Evolutionary conservation across 2,888 invertebrate genomes (phyloP).

Genomic region (Conomelus anceps): DNA sequence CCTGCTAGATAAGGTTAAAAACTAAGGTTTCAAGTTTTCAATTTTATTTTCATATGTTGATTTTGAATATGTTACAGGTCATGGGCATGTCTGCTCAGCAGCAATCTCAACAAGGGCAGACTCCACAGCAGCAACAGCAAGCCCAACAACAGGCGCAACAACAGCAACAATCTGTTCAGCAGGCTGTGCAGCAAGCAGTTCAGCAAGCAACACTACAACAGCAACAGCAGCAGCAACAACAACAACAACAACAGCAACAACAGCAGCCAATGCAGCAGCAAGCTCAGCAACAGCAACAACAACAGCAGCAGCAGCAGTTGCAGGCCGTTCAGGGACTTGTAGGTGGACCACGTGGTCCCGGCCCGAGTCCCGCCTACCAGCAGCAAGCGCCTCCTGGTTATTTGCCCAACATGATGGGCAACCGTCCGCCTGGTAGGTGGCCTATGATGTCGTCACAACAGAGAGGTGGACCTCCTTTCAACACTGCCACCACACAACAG

Average conservation of each 20-base stretch:
- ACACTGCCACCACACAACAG: conserved; percentile 36
- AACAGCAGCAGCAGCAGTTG: conserved; percentile 38
- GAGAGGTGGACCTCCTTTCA: conserved; percentile 25
- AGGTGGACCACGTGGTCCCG: neutral
- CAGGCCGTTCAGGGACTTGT: conserved; percentile 36
- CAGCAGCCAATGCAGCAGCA: conserved; percentile 38
- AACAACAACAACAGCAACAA: conserved; percentile 36
- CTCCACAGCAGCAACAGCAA: conserved; percentile 39
- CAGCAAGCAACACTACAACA: conserved; percentile 36
- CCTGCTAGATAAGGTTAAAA: too few relatives aligned
- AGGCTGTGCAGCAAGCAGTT: conserved; percentile 36
- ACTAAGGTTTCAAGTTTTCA: too few relatives aligned
- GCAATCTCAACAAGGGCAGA: conserved; percentile 29
- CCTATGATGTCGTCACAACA: conserved; percentile 33
- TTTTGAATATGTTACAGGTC: neutral
- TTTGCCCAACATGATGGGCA: conserved; percentile 16
- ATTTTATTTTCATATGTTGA: too few relatives aligned
- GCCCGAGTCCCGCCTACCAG: conserved; percentile 15
- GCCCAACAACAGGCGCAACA: conserved; percentile 43
- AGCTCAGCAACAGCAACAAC: conserved; percentile 37
- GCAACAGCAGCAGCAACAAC: conserved; percentile 47
- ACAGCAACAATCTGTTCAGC: conserved; percentile 47
- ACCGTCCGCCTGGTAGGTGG: conserved; percentile 25
- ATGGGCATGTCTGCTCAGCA: neutral
- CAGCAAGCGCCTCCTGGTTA: conserved; percentile 25